Evolutionary conservation across 2,888 invertebrate genomes (phyloP).

Genomic region (Phyllotreta striolata): DNA sequence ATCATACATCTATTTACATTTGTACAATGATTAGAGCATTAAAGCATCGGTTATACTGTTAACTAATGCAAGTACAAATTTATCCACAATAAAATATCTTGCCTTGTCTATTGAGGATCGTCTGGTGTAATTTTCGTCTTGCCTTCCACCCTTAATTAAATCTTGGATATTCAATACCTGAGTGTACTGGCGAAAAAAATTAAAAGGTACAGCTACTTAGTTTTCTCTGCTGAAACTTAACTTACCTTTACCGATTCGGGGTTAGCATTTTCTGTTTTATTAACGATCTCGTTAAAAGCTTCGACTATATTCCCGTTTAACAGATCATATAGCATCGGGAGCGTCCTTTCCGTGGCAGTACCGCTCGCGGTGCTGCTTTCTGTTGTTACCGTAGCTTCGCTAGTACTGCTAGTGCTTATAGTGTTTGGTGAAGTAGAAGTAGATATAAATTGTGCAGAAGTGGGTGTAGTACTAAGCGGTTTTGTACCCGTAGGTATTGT

Average conservation of each 20-base stretch:
- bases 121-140: slow-evolving; percentile 46
- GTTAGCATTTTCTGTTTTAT: slow-evolving; percentile 57
- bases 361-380: slow-evolving; percentile 42
- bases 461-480: slow-evolving; percentile 41
- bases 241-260: slow-evolving; percentile 8
- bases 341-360: slow-evolving; percentile 53
- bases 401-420: slow-evolving; percentile 36
- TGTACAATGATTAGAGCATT: slow-evolving; percentile 3
- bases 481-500: slow-evolving; percentile 43
- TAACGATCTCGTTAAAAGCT: slow-evolving; percentile 67
- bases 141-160: slow-evolving; percentile 46
- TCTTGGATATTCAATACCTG: slow-evolving; percentile 51
- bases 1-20: not conserved
- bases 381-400: slow-evolving; percentile 27
- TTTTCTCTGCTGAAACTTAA: slow-evolving; percentile 6
- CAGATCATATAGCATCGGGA: slow-evolving; percentile 69
- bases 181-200: slow-evolving; percentile 48
- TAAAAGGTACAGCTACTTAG: slow-evolving; percentile 27
- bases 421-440: slow-evolving; percentile 19
- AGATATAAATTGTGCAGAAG: slow-evolving; percentile 15
- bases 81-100: slow-evolving; percentile 41
- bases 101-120: slow-evolving; percentile 47
- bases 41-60: slow-evolving; percentile 9
- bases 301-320: slow-evolving; percentile 67
- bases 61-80: slow-evolving; percentile 24